Evolutionary conservation across 2,888 invertebrate species (phyloP), one percentile per base, ranked within the genome.

Genomic region (Cephus pulcher): DNA sequence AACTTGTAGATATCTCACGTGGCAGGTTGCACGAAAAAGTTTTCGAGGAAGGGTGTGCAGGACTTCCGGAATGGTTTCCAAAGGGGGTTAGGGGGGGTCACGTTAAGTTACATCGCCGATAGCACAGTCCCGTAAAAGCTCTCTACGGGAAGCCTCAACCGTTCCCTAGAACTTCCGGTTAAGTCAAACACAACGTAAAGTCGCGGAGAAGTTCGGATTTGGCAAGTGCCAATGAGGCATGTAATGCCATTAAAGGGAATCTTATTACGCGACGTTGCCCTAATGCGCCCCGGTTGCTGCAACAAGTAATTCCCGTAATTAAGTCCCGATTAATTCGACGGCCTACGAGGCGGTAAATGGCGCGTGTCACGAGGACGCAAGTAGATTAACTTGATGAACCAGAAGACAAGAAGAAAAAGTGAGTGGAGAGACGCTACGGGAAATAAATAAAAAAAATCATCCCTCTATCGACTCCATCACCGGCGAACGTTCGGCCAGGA

Each of bases 161-260:
- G 76, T 73, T 79, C 69, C 33, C 69, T 40, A 73, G 76, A 79
- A 90, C 88, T 91, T 90, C 86, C 88, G 88, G 88, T 90, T 90
- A 89, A 91, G 90, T 89, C 90, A 89, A 90, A 90, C 88, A 89
- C 86, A 86, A 84, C 86, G 87, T 83, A 88, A 88, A 89, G 89
- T 89, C 89, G 85, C 80, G 74, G 35, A 81, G 81, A 90, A 88
- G 87, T 91, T 89, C 82, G 88, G 86, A 90, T 90, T 91, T 90
- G 86, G 86, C 88, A 90, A 91, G 90, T 91, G 88, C 89, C 91
- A 91, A 91, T 91, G 91, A 91, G 91, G 90, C 91, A 89, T 91
- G 89, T 91, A 91, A 91, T 88, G 89, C 90, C 90, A 90, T 91
- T 91, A 90, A 89, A 90, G 89, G 87, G 86, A 91, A 91, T 90